Conservation (phyloP, 2,888 invertebrate species). For the Stenurella melanura region DNA sequence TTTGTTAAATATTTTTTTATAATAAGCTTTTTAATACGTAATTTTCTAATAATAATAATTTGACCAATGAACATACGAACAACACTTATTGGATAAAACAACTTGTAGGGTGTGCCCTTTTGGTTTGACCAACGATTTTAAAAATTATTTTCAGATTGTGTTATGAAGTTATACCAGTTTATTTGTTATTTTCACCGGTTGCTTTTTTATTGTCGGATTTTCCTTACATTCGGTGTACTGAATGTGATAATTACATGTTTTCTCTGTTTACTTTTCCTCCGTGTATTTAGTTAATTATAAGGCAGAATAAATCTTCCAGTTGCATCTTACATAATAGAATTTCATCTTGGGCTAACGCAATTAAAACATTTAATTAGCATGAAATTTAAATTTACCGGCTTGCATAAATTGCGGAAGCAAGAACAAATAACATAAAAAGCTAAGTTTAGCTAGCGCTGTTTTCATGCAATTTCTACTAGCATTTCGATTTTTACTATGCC, state of each 20-base stretch:
- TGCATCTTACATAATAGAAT: slow-evolving; percentile 45
- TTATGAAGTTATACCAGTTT: too few species aligned
- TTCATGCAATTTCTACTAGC: neutral
- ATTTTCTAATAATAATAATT: too few species aligned
- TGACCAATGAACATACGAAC: too few species aligned
- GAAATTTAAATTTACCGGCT: slow-evolving; percentile 57
- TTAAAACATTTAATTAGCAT: slow-evolving; percentile 62
- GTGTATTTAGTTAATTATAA: slow-evolving; percentile 36
- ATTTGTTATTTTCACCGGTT: neutral
- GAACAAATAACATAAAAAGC: neutral
- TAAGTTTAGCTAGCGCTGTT: neutral
- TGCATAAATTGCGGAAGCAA: slow-evolving; percentile 36
- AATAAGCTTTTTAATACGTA: too few species aligned
- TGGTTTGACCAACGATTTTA: too few species aligned
- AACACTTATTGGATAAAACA: too few species aligned
- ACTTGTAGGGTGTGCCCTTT: too few species aligned
- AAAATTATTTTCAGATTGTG: too few species aligned
- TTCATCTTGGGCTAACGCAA: slow-evolving; percentile 54
- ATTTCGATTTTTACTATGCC: neutral
- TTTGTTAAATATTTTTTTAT: too few species aligned
- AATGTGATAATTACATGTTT: neutral
- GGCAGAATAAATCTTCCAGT: slow-evolving; percentile 38
- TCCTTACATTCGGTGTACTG: neutral
- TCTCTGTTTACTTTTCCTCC: slow-evolving; percentile 28
- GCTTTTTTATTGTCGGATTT: neutral